Conservation (phyloP, 2,113 vertebrate genomes). For the Apistogramma diplotaenia region DNA sequence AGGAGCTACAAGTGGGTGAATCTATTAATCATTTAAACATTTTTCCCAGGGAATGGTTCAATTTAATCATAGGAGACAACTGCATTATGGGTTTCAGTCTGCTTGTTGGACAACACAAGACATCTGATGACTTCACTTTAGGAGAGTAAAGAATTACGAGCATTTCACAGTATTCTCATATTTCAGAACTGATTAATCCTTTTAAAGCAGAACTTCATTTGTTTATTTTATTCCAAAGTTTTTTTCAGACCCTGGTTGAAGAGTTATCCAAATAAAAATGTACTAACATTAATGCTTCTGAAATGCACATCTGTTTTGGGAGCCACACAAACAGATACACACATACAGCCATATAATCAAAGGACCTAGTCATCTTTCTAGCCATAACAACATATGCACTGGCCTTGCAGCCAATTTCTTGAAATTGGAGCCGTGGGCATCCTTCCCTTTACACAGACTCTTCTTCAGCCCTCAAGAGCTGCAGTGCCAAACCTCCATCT, state of each 20-base stretch:
- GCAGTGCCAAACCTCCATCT: slow-evolving; percentile 36
- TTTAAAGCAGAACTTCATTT: background rate
- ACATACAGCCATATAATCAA: background rate
- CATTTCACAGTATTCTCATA: background rate
- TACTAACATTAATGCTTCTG: background rate
- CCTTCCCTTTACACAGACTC: slow-evolving; percentile 27
- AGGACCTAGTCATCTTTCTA: slow-evolving; percentile 24
- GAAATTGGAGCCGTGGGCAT: slow-evolving; percentile 40
- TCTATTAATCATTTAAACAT: background rate
- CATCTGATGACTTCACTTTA: background rate
- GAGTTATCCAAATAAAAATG: background rate
- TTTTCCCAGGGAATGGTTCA: background rate
- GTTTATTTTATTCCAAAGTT: background rate
- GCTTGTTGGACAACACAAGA: background rate
- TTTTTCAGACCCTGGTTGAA: too few relatives aligned
- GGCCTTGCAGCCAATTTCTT: slow-evolving; percentile 34
- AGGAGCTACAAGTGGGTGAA: background rate
- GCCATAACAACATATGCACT: slow-evolving; percentile 63
- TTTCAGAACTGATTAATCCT: background rate
- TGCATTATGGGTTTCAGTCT: background rate
- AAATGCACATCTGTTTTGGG: slow-evolving; percentile 28
- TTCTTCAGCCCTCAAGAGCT: background rate
- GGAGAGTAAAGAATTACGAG: background rate
- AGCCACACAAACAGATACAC: background rate
- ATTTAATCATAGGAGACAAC: background rate